These are phyloP conservation scores for Paradisaea rubra DNA, from an alignment of 2,113 vertebrate species.

Conservation along the genomic window DNA sequence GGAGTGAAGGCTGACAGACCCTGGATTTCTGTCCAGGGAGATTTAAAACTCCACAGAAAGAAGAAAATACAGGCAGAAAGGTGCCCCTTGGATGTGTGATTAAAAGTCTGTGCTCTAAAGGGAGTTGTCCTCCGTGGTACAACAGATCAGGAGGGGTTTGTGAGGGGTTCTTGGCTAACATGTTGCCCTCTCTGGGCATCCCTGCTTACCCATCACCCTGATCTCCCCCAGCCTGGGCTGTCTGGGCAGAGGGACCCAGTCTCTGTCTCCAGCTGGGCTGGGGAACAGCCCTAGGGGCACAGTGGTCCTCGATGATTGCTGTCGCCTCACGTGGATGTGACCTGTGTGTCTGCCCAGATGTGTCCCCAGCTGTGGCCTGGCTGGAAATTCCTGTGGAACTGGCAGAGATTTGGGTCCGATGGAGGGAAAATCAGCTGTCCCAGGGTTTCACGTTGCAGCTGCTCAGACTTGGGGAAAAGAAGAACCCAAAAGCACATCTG, in stretches of 20 bases:
- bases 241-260: neutral
- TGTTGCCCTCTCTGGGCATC: neutral
- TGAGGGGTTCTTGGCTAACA: neutral
- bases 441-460: neutral
- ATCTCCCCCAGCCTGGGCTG: neutral
- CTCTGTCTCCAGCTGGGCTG: neutral
- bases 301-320: fast-evolving
- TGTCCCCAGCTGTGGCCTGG: neutral
- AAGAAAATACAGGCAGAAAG: neutral
- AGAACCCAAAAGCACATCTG: neutral
- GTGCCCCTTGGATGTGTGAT: neutral
- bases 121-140: neutral
- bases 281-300: neutral
- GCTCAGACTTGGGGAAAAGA: neutral
- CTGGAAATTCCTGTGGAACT: neutral
- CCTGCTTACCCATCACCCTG: neutral
- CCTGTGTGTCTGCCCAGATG: neutral
- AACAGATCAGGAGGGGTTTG: neutral
- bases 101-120: neutral
- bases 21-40: neutral
- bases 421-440: neutral
- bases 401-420: neutral
- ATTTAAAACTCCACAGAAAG: neutral
- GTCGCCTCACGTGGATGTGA: fast-evolving
- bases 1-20: neutral